A percentile compares a stretch with the other conserved stretches of the same genome.
phyloP scores from a whole-genome alignment of 1,140 invertebrate genomes.

The Pectinophora gossypiella region DNA sequence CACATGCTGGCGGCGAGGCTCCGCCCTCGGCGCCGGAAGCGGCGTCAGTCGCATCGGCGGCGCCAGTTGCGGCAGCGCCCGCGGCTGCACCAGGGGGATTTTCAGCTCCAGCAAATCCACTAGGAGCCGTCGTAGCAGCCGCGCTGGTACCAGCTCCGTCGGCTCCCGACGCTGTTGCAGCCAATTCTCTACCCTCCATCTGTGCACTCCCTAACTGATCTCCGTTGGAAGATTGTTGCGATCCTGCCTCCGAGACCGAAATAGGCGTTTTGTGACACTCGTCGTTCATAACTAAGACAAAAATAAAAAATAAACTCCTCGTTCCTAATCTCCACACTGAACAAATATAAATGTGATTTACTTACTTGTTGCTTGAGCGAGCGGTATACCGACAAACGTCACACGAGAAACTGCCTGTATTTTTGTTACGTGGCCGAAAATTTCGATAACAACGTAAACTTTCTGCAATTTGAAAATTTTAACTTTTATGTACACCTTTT shows the following conservation, averaged over 20 bases:
- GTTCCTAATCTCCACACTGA: neutral
- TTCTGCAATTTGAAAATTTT: slow-evolving; percentile 69
- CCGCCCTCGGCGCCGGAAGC: too few relatives aligned
- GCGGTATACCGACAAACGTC: slow-evolving; percentile 10
- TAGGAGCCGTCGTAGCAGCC: neutral
- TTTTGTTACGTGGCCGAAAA: slow-evolving; percentile 65
- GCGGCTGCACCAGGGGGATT: neutral
- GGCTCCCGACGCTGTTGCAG: slow-evolving; percentile 4
- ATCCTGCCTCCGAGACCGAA: too few relatives aligned
- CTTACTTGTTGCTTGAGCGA: neutral
- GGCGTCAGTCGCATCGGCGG: too few relatives aligned
- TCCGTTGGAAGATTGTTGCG: too few relatives aligned
- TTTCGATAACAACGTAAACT: slow-evolving; percentile 85
- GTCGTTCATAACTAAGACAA: slow-evolving; percentile 12
- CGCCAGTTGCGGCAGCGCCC: neutral
- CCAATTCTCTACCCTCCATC: neutral
- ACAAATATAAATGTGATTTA: neutral
- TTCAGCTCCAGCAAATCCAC: neutral
- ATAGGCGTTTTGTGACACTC: slow-evolving; percentile 11
- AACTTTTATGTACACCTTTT: slow-evolving; percentile 11
- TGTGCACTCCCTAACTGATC: too few relatives aligned
- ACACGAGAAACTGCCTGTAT: slow-evolving; percentile 51
- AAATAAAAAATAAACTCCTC: too few relatives aligned
- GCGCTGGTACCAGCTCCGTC: neutral
- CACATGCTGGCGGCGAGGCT: neutral